Conservation (phyloP, 1,140 invertebrate species). For the Dreissena rostriformis region DNA sequence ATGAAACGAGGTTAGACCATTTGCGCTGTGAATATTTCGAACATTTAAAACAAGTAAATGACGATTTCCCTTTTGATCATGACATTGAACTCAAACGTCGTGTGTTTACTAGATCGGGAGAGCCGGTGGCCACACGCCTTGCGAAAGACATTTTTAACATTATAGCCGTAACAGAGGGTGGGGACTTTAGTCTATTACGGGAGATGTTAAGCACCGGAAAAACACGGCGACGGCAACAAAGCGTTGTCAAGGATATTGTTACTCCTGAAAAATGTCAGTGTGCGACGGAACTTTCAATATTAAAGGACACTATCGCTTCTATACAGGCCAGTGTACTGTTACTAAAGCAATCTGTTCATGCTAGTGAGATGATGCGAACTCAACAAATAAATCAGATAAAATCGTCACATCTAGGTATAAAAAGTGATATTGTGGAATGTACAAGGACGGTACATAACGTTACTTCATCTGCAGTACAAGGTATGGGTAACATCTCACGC, state of each 20-base stretch:
- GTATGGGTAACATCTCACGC: neutral
- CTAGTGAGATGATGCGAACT: neutral
- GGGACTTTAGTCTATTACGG: neutral
- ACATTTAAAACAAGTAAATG: constrained; percentile 1
- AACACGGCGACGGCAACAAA: neutral
- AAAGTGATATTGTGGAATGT: too few species aligned
- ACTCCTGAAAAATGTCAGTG: neutral
- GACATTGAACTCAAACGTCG: constrained; percentile 14
- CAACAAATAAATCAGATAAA: neutral
- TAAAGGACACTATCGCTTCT: neutral
- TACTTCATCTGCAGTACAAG: too few species aligned
- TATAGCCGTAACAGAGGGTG: constrained; percentile 1
- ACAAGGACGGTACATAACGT: too few species aligned
- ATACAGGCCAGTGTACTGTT: neutral
- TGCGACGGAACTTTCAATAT: neutral
- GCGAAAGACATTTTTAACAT: constrained; percentile 9
- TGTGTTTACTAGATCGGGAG: neutral
- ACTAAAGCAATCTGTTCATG: neutral
- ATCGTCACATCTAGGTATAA: too few species aligned
- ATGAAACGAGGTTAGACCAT: too few species aligned
- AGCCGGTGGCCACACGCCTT: neutral
- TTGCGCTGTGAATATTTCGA: neutral
- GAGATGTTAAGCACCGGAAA: neutral
- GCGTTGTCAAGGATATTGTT: too few species aligned
- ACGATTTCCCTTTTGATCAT: constrained; percentile 6